Evolutionary conservation across 2,797 vertebrate species (phyloP).

Genomic region (Acanthornis magna): DNA sequence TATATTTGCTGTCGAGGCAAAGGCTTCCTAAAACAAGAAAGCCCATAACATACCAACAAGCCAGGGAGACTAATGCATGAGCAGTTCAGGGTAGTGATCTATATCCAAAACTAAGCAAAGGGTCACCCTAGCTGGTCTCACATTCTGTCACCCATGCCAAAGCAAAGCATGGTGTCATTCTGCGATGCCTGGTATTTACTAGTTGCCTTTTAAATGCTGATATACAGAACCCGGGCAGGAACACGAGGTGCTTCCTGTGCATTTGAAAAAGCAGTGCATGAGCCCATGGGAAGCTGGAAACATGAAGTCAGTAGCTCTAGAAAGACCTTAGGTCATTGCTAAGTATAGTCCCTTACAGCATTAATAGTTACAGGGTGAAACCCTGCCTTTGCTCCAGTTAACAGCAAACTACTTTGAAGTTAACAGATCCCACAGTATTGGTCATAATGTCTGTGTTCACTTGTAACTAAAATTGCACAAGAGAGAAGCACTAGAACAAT

Average conservation of each 20-base stretch:
- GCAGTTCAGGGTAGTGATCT: not conserved
- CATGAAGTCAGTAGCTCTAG: constrained; percentile 28
- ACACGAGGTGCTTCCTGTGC: constrained; percentile 52
- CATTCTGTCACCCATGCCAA: not conserved
- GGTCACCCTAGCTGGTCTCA: not conserved
- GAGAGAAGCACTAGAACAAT: not conserved
- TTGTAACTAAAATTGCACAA: not conserved
- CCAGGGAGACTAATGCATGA: not conserved
- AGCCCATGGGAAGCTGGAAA: not conserved
- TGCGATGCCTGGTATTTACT: not conserved
- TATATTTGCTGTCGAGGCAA: not conserved
- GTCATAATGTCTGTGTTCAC: not conserved
- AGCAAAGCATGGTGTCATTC: not conserved
- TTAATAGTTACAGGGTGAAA: constrained; percentile 6
- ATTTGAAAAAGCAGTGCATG: not conserved
- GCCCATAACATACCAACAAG: not conserved
- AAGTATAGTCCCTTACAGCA: constrained; percentile 50
- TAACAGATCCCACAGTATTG: not conserved
- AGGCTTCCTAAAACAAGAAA: not conserved
- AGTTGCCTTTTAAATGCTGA: constrained; percentile 13
- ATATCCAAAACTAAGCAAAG: not conserved
- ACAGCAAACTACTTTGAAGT: not conserved
- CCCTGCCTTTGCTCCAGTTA: not conserved
- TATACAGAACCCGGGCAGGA: not conserved
- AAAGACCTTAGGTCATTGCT: constrained; percentile 64